These are phyloP conservation scores for Zeus faber DNA, from an alignment of 2,113 vertebrate species.

Conservation along the genomic window DNA sequence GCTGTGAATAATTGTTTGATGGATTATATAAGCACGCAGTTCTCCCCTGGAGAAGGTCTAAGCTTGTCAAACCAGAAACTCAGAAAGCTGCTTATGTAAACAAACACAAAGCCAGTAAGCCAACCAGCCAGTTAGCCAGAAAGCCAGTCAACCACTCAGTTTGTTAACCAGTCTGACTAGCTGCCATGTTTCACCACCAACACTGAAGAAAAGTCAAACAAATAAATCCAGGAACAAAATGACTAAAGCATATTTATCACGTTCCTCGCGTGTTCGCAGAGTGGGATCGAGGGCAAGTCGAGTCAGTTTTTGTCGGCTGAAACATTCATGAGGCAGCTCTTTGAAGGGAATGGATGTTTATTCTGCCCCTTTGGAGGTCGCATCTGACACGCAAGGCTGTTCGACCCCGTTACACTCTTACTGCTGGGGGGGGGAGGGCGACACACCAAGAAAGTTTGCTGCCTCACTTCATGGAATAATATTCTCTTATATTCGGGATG, in stretches of 20 bases:
- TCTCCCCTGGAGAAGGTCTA: slow-evolving; percentile 23
- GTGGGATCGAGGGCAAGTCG: background rate
- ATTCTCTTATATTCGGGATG: too few species aligned
- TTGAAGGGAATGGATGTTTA: background rate
- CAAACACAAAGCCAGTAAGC: background rate
- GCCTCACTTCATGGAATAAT: too few species aligned
- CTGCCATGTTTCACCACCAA: slow-evolving; percentile 7
- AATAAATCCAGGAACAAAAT: background rate
- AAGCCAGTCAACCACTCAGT: slow-evolving; percentile 1
- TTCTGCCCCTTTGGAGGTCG: background rate
- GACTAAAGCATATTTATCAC: background rate
- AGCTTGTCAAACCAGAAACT: slow-evolving; percentile 30
- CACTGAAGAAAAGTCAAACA: slow-evolving; percentile 15
- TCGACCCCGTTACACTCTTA: background rate
- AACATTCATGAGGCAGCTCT: slow-evolving; percentile 15
- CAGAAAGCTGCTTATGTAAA: slow-evolving; percentile 38
- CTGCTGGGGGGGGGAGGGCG: too few species aligned
- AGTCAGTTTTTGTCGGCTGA: slow-evolving; percentile 13
- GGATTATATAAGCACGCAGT: slow-evolving; percentile 47
- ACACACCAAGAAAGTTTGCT: too few species aligned
- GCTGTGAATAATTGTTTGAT: slow-evolving; percentile 43
- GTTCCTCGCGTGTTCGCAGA: slow-evolving; percentile 2
- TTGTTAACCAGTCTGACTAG: slow-evolving; percentile 34
- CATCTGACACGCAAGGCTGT: background rate
- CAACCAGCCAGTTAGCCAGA: background rate